Evolutionary conservation across 2,797 vertebrate species (phyloP).

Genomic region (Nannoperca obscura): DNA sequence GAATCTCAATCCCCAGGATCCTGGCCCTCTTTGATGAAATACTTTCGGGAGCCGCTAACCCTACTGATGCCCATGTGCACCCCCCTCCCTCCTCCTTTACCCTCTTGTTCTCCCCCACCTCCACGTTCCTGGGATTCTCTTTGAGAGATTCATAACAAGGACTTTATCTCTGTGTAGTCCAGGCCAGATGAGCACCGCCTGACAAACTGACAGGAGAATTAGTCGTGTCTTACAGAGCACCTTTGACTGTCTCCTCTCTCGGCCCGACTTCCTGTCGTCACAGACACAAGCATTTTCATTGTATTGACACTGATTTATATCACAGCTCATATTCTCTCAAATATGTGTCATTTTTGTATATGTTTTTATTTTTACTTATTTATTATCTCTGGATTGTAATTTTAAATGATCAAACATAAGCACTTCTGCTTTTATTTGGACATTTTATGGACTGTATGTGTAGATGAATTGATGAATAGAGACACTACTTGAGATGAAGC

Average conservation of each 20-base stretch:
- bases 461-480: neutral
- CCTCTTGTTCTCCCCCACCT: constrained; percentile 71
- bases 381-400: neutral
- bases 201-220: constrained; percentile 84
- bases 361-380: neutral
- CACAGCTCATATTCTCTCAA: constrained; percentile 17
- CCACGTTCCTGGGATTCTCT: constrained; percentile 78
- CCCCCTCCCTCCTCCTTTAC: constrained; percentile 62
- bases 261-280: constrained; percentile 60
- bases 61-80: constrained; percentile 80
- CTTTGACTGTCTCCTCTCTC: constrained; percentile 68
- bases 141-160: constrained; percentile 84
- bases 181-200: constrained; percentile 82
- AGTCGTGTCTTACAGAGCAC: constrained; percentile 76
- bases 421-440: neutral
- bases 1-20: constrained; percentile 89
- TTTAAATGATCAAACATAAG: neutral
- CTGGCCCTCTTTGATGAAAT: constrained; percentile 89
- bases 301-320: constrained; percentile 45
- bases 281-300: constrained; percentile 38
- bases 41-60: constrained; percentile 87
- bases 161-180: constrained; percentile 83
- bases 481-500: constrained; percentile 6
- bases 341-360: constrained; percentile 12
- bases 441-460: neutral